Base-by-base conservation (phyloP, 2,113 vertebrate species). In the Pluvialis apricaria region DNA sequence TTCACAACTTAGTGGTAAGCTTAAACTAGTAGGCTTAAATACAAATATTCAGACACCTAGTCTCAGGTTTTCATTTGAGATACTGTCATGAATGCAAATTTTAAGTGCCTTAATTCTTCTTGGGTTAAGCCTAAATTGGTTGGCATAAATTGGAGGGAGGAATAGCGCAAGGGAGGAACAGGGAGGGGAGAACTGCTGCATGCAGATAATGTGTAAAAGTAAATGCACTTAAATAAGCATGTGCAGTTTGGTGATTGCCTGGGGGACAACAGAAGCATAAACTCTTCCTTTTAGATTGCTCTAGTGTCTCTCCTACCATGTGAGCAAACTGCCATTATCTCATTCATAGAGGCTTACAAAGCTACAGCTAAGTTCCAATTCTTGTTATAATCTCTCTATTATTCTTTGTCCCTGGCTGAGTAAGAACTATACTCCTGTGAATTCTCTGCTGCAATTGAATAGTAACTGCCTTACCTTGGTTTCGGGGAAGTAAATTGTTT, bases 1-100 rank as follows among this genome's bases (percentile, higher is more conserved):
- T 98, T 62, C 96, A 98, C 70, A 97, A 96, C 28, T 78, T 98
- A 15, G 96, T 98, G 96, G 98, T 98, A 97, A 98, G 97, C 49
- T 44, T 69, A 28, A 81, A 51, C 72, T 49, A 69, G 15, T 22
- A 31, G 38, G 8, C 31, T 87, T 81, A 38, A 3, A 12, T 16
- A 26, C 15, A 25, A 44, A 15, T 11, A 24, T 7, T 65, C 19
- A 61, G 49, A 40, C 11, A 52, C 11, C 11, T 61, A 13, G 15
- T 29, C 28, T 34, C 3, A 21, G 38, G 29, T n/a, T 81, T 75
- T 73, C 32, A 24, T 10, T 36, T 11, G 45, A 86, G 11, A 70
- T 25, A 24, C 34, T 66, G 55, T 47, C 26, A 18, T 1, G 10
- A 58, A 75, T 24, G 22, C 17, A 51, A n/a, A 42, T 55, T 71